Base-by-base conservation (phyloP, 2,888 invertebrate genomes). In the Branchellion lobata region DNA sequence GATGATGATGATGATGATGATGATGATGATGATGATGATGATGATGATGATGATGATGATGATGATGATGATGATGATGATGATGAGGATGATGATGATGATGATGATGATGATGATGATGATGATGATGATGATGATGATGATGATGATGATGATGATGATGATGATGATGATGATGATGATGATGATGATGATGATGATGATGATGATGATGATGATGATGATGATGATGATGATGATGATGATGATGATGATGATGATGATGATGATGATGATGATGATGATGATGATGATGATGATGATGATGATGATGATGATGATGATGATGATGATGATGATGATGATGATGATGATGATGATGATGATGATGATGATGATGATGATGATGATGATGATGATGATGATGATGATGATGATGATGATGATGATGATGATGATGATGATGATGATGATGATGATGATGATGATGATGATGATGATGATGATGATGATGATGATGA, bases 291-390 rank as follows among this genome's bases (percentile, higher is more conserved):
- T 18, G 72, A 29, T 2, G 57, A 57, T 76, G 57, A 11, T 76
- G 57, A 11, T 3, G 3, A 47, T 57, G 57, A 47, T 29, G 57
- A 18, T 57, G 57, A 18, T 57, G 31, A 21, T 76, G 57, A 3
- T 29, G 57, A 21, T 76, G 57, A 29, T 47, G n/a, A 75, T 75
- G 53, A 75, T 47, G 8, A 11, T 75, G 53, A 75, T 47, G 53
- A 75, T 76, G 57, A 76, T 57, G 27, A 76, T 76, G 57, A 76
- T 57, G 57, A 51, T 76, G 24, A 29, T 33, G 86, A 75, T 85
- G 86, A 27, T 80, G 83, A 57, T 89, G 89, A 88, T 84, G 84
- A 69, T 27, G 69, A 69, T 27, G 69, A 69, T 27, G 14, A 69
- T 69, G 69, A 69, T 27, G 69, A 69, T 27, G 69, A 0, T 69